Base-by-base conservation (phyloP, 2,797 vertebrate genomes). In the Scolopax bukidnonensis region DNA sequence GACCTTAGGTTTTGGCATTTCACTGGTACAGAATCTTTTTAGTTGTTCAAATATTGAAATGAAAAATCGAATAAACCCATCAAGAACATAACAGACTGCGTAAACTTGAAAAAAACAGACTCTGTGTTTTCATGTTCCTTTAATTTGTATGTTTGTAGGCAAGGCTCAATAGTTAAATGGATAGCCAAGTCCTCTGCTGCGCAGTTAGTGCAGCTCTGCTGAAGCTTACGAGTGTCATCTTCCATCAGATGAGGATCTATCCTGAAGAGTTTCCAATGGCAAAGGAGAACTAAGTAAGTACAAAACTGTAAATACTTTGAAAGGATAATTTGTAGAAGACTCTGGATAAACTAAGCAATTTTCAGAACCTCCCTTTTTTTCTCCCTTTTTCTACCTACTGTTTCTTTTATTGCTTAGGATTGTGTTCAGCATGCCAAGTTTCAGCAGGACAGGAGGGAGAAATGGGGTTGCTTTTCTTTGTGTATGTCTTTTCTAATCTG, bases 71-170 rank as follows among this genome's bases (percentile, higher is more conserved):
- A 45, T 77, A 79, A 89, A 83, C 40, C 21, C 45, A 70, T 0
- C 1, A 28, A 81, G 40, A 51, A 63, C 2, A 10, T 56, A 94
- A 40, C 21, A 78, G 59, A 73, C 47, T 27, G 67, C 21, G 76
- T 9, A 61, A 65, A 83, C 30, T n/a, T 60, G 25, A 70, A 63
- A 56, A 51, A 89, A 71, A 2, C 47, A 89, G 54, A n/a, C 28
- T 16, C 30, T 0, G 6, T 12, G 27, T 84, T 84, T 84, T 90
- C 63, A 77, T 1, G 12, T 84, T 77, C 43, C 68, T 95, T 96
- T 95, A 96, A 91, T 95, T 50, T 64, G 56, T 84, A 61, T 73
- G 41, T 90, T 88, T 84, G 43, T 63, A 65, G 87, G 76, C 73
- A 93, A 94, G 69, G 74, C 47, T 91, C 45, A 71, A 24, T 40